phyloP scores from a whole-genome alignment of 1,140 invertebrate genomes.

The Pseudomyrmex sp. region DNA sequence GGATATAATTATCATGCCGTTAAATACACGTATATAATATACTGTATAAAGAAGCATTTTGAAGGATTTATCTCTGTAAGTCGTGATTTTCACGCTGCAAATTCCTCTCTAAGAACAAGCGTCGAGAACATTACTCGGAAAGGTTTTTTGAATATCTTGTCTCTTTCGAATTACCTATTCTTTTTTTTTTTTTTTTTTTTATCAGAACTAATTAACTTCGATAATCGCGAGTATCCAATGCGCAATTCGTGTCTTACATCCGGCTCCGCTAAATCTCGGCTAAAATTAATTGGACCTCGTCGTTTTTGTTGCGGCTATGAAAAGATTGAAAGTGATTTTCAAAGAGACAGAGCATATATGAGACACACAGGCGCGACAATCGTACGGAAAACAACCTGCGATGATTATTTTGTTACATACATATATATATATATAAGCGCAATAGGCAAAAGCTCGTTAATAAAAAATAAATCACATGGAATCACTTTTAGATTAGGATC shows the following conservation, averaged over 20 bases:
- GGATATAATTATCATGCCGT: no score
- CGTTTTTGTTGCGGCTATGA: constrained; percentile 50
- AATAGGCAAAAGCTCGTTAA: constrained; percentile 67
- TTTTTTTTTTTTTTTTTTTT: not conserved
- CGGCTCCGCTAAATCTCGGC: constrained; percentile 15
- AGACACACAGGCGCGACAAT: not conserved
- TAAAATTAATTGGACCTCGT: constrained; percentile 52
- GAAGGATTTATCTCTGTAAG: not conserved
- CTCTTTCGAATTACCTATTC: not conserved
- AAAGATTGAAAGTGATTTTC: constrained; percentile 21
- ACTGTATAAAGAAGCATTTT: constrained; percentile 45
- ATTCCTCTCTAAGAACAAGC: not conserved
- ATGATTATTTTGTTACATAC: constrained; percentile 38
- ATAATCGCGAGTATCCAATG: constrained; percentile 10
- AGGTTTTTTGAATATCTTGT: not conserved
- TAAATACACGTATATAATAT: not conserved
- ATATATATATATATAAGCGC: not conserved
- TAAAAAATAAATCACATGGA: constrained; percentile 66
- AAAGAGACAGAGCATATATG: not conserved
- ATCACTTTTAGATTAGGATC: constrained; percentile 65
- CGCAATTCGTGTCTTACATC: not conserved
- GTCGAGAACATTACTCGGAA: not conserved
- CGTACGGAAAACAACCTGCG: constrained; percentile 31
- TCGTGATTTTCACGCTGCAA: not conserved
- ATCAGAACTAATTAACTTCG: not conserved